Base-by-base conservation (phyloP, 2,797 vertebrate genomes). In the Leuciscus waleckii region DNA sequence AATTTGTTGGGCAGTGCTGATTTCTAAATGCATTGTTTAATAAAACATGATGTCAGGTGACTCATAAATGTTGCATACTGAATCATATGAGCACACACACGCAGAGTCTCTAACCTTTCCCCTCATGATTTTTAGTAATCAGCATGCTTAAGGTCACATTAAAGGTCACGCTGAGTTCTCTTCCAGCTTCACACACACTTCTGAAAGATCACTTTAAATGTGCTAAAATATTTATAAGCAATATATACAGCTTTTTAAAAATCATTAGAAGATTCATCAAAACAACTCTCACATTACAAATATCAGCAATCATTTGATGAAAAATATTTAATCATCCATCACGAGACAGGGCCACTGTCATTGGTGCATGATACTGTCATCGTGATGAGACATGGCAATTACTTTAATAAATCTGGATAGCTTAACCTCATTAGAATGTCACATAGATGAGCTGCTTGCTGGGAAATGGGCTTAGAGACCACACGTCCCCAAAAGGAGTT, bases 71-170 rank as follows among this genome's bases (percentile, higher is more conserved):
- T 79, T 84, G 83, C 69, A 79, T 65, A 65, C 69, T 75, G 70
- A 84, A 73, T 76, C 67, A 75, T 54, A 81, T 14, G 2, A 35
- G 35, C 41, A 39, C 41, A 49, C 81, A 63, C 39, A 54, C 6
- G 19, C 51, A 54, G 0, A 54, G 6, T 78, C 26, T 77, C 21
- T 70, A 77, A 88, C 85, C 85, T 86, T 87, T 87, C 84, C 87
- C 49, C 79, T 69, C 67, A 6, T 85, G 80, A 76, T 82, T 75
- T 87, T 83, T 77, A 83, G 75, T 77, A 88, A 88, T 86, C 82
- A 73, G 83, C 85, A 79, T 82, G 71, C 75, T 85, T 86, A 89
- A 88, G 87, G 87, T 89, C 82, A 82, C 19, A 54, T 7, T 67
- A 85, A 89, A 85, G 83, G 63, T 81, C 81, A 82, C 5, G 49